A percentile compares a stretch with the other conserved stretches of the same genome.
Conservation (phyloP, 2,797 vertebrate genomes). For the Myotis daubentonii region DNA sequence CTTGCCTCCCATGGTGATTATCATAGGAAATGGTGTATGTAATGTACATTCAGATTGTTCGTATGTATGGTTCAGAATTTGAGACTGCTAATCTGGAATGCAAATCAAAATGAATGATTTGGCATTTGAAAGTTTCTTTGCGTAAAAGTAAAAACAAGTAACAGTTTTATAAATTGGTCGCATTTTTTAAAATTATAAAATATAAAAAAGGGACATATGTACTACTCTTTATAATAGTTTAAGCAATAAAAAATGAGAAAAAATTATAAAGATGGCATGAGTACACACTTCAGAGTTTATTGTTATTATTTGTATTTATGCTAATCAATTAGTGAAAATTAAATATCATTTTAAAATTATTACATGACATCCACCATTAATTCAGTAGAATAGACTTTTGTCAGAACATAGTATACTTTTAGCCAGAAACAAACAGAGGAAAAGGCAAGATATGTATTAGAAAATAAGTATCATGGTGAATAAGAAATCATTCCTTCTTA, state of each 20-base stretch:
- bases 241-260: too few relatives aligned
- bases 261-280: constrained; percentile 32
- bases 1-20: constrained; percentile 67
- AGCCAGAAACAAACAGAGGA: background rate
- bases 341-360: background rate
- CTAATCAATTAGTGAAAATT: constrained; percentile 1
- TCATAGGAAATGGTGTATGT: constrained; percentile 65
- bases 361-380: background rate
- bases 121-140: constrained; percentile 43
- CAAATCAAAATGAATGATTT: constrained; percentile 69
- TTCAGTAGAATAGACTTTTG: constrained; percentile 49
- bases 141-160: constrained; percentile 43
- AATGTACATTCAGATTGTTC: constrained; percentile 68
- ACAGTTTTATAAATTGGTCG: background rate
- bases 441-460: constrained; percentile 61
- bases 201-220: too few relatives aligned
- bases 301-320: background rate
- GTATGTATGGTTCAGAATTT: constrained; percentile 51
- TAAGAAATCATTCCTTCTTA: constrained; percentile 51
- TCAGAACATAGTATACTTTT: constrained; percentile 52
- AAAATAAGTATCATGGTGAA: constrained; percentile 61
- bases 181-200: constrained; percentile 18
- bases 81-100: constrained; percentile 62
- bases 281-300: background rate
- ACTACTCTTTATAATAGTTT: too few relatives aligned